Base-by-base conservation (phyloP, 2,797 vertebrate species). In the Clarias fuscus region DNA sequence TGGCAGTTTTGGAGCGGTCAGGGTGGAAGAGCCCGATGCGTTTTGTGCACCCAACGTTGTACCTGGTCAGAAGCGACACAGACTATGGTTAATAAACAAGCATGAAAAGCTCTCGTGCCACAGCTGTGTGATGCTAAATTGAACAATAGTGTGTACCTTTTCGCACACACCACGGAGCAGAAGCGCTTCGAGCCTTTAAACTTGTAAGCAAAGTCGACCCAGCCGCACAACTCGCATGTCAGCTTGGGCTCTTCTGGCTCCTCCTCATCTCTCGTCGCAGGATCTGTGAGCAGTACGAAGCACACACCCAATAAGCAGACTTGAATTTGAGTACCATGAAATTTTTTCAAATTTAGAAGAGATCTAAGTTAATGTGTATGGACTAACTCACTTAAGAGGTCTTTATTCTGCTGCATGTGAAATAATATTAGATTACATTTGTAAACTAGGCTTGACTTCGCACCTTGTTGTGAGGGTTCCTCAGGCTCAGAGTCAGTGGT, bases 111-210 rank as follows among this genome's bases (percentile, higher is more conserved):
- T 78, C n/a, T 33, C 22, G 11, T n/a, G 7, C 5, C 78, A 56
- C 20, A 20, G 73, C 40, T 82, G 10, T 22, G 59, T 68, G n/a
- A 40, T 37, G n/a, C 72, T 64, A 11, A 78, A 72, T 64, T 24
- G 27, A 53, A 59, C 61, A 7, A 18, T 33, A 27, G 8, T 7
- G 88, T 93, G 91, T 92, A 95, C 98, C 98, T 97, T 92, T 99
- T 99, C n/a, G 98, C 98, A 89, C 98, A 99, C 8, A 97, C 97
- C 95, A 98, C 96, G 22, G 98, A 99, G 89, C 98, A 99, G 93
- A 99, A 99, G 43, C 98, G 95, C 91, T 99, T 99, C 0, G 98
- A 98, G 88, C 97, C 96, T 93, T 99, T 99, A 94, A 99, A 99
- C 40, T 97, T 99, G 93, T 97, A 97, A 18, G 97, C 97, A 27